These are phyloP conservation scores for Anoura caudifer DNA, from an alignment of 2,113 vertebrate genomes.

Conservation along the genomic window DNA sequence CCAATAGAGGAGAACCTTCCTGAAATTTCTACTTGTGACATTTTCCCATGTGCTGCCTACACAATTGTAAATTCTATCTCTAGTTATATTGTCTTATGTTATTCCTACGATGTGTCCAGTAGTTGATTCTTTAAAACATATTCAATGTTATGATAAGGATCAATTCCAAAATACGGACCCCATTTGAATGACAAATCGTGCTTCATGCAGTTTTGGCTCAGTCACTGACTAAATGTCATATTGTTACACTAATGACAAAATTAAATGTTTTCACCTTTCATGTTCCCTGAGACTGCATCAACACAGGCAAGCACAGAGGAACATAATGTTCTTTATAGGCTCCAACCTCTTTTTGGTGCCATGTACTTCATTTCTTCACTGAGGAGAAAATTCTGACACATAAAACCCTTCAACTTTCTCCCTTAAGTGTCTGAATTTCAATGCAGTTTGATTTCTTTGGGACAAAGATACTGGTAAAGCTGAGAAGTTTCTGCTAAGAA, in stretches of 20 bases:
- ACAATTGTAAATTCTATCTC: not conserved
- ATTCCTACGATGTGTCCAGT: not conserved
- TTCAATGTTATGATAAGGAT: not conserved
- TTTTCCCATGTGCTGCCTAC: constrained; percentile 10
- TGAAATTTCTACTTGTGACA: constrained; percentile 10
- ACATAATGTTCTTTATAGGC: not conserved
- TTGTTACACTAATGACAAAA: not conserved
- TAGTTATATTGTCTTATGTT: not conserved
- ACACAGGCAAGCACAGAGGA: not conserved
- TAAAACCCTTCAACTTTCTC: not conserved
- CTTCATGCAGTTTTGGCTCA: not conserved
- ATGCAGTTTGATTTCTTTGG: constrained; percentile 31
- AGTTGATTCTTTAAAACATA: not conserved
- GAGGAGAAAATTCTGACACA: constrained; percentile 3
- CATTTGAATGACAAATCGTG: not conserved
- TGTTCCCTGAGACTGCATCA: not conserved
- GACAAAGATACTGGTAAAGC: not conserved
- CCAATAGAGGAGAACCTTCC: constrained; percentile 34
- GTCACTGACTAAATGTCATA: not conserved
- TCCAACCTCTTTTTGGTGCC: not conserved
- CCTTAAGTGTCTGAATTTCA: constrained; percentile 40
- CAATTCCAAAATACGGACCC: not conserved
- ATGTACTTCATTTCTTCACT: not conserved
- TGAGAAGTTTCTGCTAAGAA: not conserved
- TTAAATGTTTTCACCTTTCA: not conserved